Evolutionary conservation across 2,113 vertebrate species (phyloP).

Genomic region (Cochlearius cochlearius): DNA sequence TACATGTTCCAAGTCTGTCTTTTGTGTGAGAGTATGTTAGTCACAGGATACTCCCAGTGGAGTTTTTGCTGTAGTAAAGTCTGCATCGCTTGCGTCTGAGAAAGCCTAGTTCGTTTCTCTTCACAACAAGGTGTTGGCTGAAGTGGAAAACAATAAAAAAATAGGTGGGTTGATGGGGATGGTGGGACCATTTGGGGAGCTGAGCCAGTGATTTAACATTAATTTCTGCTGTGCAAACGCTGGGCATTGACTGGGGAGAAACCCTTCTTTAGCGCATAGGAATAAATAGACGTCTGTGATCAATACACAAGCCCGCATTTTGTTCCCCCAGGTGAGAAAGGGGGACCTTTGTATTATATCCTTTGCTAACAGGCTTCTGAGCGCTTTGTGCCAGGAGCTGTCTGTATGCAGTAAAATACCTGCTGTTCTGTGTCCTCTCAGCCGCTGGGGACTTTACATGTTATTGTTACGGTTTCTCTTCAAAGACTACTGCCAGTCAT

Average conservation of each 20-base stretch:
- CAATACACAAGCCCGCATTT: background rate
- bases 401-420: background rate
- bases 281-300: background rate
- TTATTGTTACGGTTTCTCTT: background rate
- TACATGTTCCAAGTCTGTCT: background rate
- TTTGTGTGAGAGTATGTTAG: background rate
- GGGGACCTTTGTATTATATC: background rate
- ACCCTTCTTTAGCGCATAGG: background rate
- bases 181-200: background rate
- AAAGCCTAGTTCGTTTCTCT: background rate
- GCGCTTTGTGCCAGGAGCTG: background rate
- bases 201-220: background rate
- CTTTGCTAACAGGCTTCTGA: background rate
- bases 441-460: background rate
- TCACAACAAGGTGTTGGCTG: background rate
- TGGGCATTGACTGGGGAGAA: background rate
- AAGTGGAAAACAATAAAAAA: background rate
- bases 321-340: background rate
- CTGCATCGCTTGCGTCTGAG: background rate
- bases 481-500: slow-evolving; percentile 48
- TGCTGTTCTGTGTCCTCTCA: background rate
- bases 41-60: background rate
- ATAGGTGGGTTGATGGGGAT: background rate
- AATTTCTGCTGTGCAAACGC: background rate
- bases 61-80: background rate